Evolutionary conservation across 2,113 vertebrate genomes (phyloP).

Genomic region (Tachycineta bicolor): DNA sequence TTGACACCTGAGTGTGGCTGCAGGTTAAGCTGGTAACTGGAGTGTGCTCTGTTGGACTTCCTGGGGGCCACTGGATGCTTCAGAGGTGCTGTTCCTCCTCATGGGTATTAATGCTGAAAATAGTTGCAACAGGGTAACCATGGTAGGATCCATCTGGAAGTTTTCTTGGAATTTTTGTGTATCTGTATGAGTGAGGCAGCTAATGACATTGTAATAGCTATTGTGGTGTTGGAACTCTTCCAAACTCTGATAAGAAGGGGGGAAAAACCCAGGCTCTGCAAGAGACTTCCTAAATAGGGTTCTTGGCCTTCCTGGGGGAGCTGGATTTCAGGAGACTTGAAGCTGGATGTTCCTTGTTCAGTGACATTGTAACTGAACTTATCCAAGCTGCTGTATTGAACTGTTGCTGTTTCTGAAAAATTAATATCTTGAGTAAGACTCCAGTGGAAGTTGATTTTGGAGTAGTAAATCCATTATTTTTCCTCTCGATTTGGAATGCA

Average conservation of each 20-base stretch:
- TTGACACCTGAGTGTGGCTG: not conserved
- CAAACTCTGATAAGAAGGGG: not conserved
- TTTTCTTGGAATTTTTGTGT: not conserved
- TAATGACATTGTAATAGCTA: not conserved
- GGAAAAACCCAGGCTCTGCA: not conserved
- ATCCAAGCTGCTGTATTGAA: not conserved
- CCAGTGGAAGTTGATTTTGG: not conserved
- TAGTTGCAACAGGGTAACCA: not conserved
- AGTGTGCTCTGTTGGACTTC: not conserved
- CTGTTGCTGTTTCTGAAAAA: not conserved
- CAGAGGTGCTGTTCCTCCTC: fast-evolving
- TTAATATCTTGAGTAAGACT: not conserved
- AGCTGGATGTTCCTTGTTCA: not conserved
- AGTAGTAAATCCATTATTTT: not conserved
- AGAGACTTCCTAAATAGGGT: not conserved
- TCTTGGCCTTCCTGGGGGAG: not conserved
- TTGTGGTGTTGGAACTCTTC: not conserved
- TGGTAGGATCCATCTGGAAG: not conserved
- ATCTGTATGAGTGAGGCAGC: not conserved
- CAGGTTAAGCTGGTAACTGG: not conserved
- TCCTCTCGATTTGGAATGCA: not conserved
- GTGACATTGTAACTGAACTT: not conserved
- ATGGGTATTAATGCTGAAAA: not conserved
- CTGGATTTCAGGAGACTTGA: not conserved
- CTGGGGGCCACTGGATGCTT: not conserved